Base-by-base conservation (phyloP, 2,113 vertebrate genomes). In the Hippoglossus stenolepis region DNA sequence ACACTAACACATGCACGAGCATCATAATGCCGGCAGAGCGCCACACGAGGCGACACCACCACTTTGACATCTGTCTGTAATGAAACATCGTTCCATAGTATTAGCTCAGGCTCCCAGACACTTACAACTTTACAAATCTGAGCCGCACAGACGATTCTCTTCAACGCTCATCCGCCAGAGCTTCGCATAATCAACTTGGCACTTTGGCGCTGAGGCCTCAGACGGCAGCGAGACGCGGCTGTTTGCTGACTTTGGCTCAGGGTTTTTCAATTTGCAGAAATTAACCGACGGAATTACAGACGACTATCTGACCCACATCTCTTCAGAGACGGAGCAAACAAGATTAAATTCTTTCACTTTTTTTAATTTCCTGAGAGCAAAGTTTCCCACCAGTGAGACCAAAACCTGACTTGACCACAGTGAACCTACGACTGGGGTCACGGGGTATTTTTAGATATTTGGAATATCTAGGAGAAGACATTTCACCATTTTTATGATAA, bases 31-130 rank as follows among this genome's bases (percentile, higher is more conserved):
- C 3, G 4, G 15, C 49, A 23, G 26, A 71, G 49, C 47, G 24
- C 57, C 45, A 31, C 72, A 62, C 26, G 63, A 78, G 70, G 49
- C 56, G 60, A 80, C 68, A 45, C 28, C 9, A 17, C 66, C 70
- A 65, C 59, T 45, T 65, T 80, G 66, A 84, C 73, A 69, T 74
- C 71, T 84, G 53, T 24, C 65, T 31, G 6, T 65, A 24, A 64
- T 73, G 20, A 85, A 74, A 20, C 60, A 51, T 75, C 49, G 58
- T 66, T 56, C 31, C 57, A 17, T 56, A 56, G 49, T 1, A 62
- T 73, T 43, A 45, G 21, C 13, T 43, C 43, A 51, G 14, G 23
- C 17, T 65, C 23, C 40, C 2, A 51, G 17, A 51, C 64, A 31
- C 64, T 4, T 26, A 64, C 21, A 7, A 1, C 18, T 63, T 6